These are phyloP conservation scores for Popillia japonica DNA, from an alignment of 1,140 invertebrate species.

Conservation along the genomic window DNA sequence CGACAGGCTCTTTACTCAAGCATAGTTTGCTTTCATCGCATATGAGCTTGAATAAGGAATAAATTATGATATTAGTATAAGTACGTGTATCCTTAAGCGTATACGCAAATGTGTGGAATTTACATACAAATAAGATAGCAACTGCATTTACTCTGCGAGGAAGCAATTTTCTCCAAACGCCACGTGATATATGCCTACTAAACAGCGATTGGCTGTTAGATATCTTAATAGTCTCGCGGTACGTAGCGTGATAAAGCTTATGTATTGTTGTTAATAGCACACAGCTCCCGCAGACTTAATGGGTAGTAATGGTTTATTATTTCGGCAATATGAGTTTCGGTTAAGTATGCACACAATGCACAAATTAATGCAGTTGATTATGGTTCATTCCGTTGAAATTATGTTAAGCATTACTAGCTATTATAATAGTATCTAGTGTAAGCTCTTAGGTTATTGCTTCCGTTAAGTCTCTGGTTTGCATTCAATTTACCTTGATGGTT, in stretches of 20 bases:
- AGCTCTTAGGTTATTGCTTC: no score
- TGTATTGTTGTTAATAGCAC: neutral
- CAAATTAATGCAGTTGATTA: no score
- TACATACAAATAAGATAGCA: neutral
- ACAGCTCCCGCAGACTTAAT: neutral
- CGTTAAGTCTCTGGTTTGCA: no score
- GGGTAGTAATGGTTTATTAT: neutral
- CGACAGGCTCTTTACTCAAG: no score
- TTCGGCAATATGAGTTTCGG: neutral
- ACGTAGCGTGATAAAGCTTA: neutral
- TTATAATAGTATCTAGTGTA: no score
- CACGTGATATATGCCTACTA: neutral
- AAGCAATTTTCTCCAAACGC: neutral
- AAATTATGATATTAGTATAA: neutral
- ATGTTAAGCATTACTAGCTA: no score
- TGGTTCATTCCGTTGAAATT: no score
- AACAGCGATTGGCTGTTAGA: neutral
- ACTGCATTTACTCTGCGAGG: neutral
- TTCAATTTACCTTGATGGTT: no score
- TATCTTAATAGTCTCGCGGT: neutral
- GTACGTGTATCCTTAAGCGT: neutral
- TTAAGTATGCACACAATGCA: neutral
- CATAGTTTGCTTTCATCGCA: no score
- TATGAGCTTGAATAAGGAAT: no score
- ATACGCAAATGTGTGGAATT: neutral